Evolutionary conservation across 2,113 vertebrate species (phyloP).

Genomic region (Platycercus adscitus): DNA sequence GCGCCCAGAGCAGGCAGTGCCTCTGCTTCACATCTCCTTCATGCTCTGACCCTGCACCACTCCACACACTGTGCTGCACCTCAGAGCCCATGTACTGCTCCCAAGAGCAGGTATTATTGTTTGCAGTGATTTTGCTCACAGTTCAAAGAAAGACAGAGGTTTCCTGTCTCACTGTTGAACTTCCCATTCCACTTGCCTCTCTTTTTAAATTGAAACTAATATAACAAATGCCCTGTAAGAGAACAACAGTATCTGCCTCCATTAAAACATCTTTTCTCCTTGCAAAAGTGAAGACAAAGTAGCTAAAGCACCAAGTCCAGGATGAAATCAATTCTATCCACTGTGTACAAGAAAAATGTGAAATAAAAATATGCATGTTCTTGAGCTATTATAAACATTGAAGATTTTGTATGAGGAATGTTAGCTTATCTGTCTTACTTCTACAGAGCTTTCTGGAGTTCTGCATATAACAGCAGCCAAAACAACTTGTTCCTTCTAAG

Average conservation of each 20-base stretch:
- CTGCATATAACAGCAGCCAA: not conserved
- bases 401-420: not conserved
- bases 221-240: not conserved
- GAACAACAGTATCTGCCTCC: not conserved
- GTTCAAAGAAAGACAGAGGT: not conserved
- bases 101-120: fast-evolving
- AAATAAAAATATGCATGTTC: slow-evolving; percentile 22
- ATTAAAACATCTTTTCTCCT: not conserved
- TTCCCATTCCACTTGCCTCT: not conserved
- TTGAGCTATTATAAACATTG: not conserved
- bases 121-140: not conserved
- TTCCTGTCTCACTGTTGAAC: not conserved
- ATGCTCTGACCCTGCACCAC: not conserved
- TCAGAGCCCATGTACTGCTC: fast-evolving
- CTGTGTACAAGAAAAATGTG: not conserved
- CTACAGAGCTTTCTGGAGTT: slow-evolving; percentile 8
- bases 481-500: not conserved
- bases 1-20: fast-evolving
- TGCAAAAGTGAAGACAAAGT: not conserved
- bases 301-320: not conserved
- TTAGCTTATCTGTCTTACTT: slow-evolving; percentile 23
- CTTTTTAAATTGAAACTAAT: not conserved
- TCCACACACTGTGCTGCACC: fast-evolving
- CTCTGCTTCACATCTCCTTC: fast-evolving
- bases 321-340: not conserved